Base-by-base conservation (phyloP, 2,797 vertebrate genomes). In the Poecilia velifera region DNA sequence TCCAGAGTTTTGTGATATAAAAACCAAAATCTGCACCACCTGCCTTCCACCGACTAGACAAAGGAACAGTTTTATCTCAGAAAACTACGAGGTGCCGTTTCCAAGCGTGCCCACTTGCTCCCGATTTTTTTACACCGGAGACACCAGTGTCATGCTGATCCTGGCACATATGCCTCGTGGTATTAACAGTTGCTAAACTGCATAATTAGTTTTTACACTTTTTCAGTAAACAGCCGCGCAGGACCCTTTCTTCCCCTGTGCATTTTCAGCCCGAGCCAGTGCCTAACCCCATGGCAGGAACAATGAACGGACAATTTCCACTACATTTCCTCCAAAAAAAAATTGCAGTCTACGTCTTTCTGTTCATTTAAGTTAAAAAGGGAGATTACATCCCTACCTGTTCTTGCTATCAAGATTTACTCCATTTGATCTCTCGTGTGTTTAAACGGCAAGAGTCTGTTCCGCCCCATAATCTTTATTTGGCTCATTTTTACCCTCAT, bases 401-500 rank as follows among this genome's bases (percentile, higher is more conserved):
- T 49, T 46, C 72, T 53, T 76, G 55, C 53, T 73, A 73, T 72
- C 14, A 72, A 73, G 31, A 76, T 68, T 82, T 53, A 74, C 80
- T 75, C 28, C 74, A 34, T 57, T 59, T 47, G 62, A 82, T 76
- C 73, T 77, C 49, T 39, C 4, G 51, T 25, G 13, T 4, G 53
- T 73, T 82, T 28, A 74, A 82, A 78, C 72, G 45, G 41, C 31
- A 74, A 76, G 34, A 82, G 64, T 71, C 47, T 53, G 36, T 46
- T 85, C 66, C 45, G 47, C 72, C 59, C 46, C 55, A 73, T 39
- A 39, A n/a, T 79, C 81, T 76, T 39, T 47, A 51, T 83, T 14
- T 66, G 6, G 73, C 53, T 70, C 62, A 39, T 46, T 55, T 57
- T 57, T 36, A 39, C n/a, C 55, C 55, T n/a, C 18, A 36, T 83